A percentile compares a stretch with the other conserved stretches of the same genome.
These are phyloP conservation scores for Muscina levida DNA, from an alignment of 2,888 invertebrate genomes.

Conservation along the genomic window DNA sequence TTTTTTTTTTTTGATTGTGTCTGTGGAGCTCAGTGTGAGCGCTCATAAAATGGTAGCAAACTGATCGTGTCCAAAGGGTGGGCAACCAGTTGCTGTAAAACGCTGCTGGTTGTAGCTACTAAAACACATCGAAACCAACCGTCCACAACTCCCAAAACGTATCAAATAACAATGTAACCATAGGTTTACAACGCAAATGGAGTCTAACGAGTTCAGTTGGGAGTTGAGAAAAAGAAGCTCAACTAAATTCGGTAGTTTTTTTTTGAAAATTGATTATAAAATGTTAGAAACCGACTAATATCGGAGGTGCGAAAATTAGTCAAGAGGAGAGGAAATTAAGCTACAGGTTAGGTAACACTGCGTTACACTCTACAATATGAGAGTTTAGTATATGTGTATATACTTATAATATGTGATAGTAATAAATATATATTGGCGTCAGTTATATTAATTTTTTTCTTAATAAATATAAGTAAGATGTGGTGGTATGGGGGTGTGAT, in stretches of 20 bases:
- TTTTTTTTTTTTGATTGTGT: slow-evolving; percentile 40
- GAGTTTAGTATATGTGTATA: too few relatives aligned
- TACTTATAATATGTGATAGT: too few relatives aligned
- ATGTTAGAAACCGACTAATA: slow-evolving; percentile 59
- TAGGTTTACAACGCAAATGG: slow-evolving; percentile 57
- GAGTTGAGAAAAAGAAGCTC: background rate
- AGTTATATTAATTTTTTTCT: too few relatives aligned
- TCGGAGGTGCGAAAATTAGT: too few relatives aligned
- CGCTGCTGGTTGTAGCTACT: slow-evolving; percentile 65
- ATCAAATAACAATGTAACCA: slow-evolving; percentile 51
- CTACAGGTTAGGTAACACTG: too few relatives aligned
- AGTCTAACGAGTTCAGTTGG: slow-evolving; percentile 27
- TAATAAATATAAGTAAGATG: too few relatives aligned
- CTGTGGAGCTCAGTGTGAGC: slow-evolving; percentile 28
- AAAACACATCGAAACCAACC: background rate
- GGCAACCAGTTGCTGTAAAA: slow-evolving; percentile 66
- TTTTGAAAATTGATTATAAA: slow-evolving; percentile 61
- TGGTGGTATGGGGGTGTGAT: too few relatives aligned
- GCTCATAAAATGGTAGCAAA: slow-evolving; percentile 65
- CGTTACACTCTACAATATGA: too few relatives aligned
- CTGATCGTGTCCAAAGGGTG: slow-evolving; percentile 67
- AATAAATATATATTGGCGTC: too few relatives aligned
- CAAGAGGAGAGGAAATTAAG: too few relatives aligned
- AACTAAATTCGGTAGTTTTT: slow-evolving; percentile 62
- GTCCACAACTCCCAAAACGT: background rate